Conservation (phyloP, 2,888 invertebrate genomes). For the Conus canariensis region DNA sequence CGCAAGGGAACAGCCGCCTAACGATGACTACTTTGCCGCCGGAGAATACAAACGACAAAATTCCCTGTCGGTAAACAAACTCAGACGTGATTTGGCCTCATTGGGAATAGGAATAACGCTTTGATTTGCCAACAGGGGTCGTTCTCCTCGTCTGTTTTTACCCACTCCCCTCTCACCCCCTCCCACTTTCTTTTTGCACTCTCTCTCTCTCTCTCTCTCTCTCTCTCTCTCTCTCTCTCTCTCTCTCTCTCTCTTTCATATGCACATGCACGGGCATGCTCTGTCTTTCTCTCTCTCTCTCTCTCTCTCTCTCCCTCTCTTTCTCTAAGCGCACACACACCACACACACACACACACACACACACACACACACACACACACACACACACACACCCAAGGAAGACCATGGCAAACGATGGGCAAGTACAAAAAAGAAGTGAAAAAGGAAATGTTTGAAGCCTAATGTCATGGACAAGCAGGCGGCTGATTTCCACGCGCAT, state of each 20-base stretch:
- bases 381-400: not conserved
- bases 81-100: slow-evolving; percentile 17
- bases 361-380: slow-evolving; percentile 10
- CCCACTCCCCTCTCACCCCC: too few species aligned
- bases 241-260: not conserved
- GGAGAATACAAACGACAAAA: slow-evolving; percentile 39
- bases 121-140: not conserved
- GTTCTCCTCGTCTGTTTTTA: not conserved
- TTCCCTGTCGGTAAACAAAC: slow-evolving; percentile 38
- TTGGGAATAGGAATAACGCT: slow-evolving; percentile 14
- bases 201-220: too few species aligned
- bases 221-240: not conserved
- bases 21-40: slow-evolving; percentile 8
- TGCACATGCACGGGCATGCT: too few species aligned
- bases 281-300: too few species aligned
- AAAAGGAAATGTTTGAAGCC: too few species aligned
- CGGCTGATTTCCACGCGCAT: too few species aligned
- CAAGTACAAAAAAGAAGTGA: too few species aligned
- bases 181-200: too few species aligned
- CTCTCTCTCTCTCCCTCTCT: too few species aligned
- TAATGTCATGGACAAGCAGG: too few species aligned
- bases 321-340: too few species aligned
- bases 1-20: not conserved
- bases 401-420: too few species aligned
- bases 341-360: not conserved